A percentile compares a stretch with the other conserved stretches of the same genome.
Conservation (phyloP, 2,113 vertebrate genomes). For the Macaca mulatta region DNA sequence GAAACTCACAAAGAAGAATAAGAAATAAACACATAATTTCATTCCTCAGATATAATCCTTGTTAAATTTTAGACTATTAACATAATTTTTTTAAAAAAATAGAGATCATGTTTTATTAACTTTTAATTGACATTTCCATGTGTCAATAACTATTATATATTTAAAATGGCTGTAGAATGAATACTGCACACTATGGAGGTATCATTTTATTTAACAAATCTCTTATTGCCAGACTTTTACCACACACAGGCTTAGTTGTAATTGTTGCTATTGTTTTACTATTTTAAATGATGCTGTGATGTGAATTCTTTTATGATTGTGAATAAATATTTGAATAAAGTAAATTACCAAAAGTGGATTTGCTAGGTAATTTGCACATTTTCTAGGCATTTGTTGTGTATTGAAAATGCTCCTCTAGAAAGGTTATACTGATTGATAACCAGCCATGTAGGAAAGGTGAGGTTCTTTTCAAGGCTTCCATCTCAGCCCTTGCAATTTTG, state of each 20-base stretch:
- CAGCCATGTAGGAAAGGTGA: too few species aligned
- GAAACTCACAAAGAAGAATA: conserved; percentile 9
- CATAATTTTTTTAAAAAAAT: not conserved
- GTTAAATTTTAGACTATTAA: not conserved
- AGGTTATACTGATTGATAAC: not conserved
- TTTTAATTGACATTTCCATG: not conserved
- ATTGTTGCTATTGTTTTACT: not conserved
- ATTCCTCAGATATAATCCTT: not conserved
- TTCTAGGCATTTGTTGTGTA: not conserved
- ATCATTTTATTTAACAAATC: not conserved
- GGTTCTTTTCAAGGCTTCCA: not conserved
- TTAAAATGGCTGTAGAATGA: not conserved
- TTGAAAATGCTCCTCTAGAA: not conserved
- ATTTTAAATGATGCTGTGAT: not conserved
- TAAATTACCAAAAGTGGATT: not conserved
- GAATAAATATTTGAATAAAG: not conserved
- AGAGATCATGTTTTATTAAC: not conserved
- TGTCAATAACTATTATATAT: not conserved
- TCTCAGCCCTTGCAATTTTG: not conserved
- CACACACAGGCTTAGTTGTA: not conserved
- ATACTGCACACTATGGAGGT: not conserved
- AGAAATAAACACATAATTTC: not conserved
- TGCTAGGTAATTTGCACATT: not conserved
- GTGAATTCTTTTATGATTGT: not conserved
- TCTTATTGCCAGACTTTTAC: not conserved